These are phyloP conservation scores for Gymnogyps californianus DNA, from an alignment of 2,113 vertebrate genomes.

Conservation along the genomic window DNA sequence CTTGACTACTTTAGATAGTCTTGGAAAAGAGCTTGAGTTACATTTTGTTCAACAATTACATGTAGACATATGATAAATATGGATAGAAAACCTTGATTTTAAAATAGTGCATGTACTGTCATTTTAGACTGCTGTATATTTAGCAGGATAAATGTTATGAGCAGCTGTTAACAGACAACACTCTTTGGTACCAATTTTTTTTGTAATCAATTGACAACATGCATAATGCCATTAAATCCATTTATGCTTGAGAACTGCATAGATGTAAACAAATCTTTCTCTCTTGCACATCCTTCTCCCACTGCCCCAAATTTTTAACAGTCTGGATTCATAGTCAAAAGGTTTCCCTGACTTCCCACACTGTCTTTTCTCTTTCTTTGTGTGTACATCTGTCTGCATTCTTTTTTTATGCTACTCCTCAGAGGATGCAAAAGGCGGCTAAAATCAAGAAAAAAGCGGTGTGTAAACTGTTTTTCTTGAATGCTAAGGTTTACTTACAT, in stretches of 20 bases:
- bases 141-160: neutral
- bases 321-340: neutral
- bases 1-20: neutral
- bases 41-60: neutral
- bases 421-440: slow-evolving; percentile 99
- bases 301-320: neutral
- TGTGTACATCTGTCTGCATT: slow-evolving; percentile 71
- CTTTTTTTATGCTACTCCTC: slow-evolving; percentile 80
- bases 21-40: neutral
- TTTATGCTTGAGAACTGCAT: neutral
- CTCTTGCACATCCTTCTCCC: neutral
- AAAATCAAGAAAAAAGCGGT: slow-evolving; percentile 99
- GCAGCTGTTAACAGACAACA: neutral
- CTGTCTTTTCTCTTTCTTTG: slow-evolving; percentile 30
- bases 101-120: neutral
- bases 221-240: neutral
- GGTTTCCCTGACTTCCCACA: slow-evolving; percentile 20
- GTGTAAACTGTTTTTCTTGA: slow-evolving; percentile 83
- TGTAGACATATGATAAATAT: neutral
- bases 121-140: neutral
- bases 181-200: neutral
- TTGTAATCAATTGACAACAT: neutral
- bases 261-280: neutral
- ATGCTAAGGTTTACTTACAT: neutral
- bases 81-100: neutral